Evolutionary conservation across 2,797 vertebrate genomes (phyloP), one percentile per base, ranked within the genome.

Genomic region (Triplophysa yarkandensis): DNA sequence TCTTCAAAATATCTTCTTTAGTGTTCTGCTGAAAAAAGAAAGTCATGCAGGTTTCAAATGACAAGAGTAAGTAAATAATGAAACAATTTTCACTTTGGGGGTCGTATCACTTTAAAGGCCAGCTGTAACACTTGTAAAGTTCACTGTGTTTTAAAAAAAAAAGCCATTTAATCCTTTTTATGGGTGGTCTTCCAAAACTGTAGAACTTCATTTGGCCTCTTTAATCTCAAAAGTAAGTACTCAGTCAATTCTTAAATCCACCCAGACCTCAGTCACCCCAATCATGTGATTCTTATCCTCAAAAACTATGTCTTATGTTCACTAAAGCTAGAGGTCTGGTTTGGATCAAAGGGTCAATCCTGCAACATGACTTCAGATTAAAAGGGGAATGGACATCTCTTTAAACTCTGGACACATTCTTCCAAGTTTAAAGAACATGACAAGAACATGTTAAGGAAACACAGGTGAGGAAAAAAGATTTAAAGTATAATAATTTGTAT

Each of bases 311-410:
- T 43, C 8, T 65, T 34, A n/a, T 19, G 7, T n/a, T 66, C 28
- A 2, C 16, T 44, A 54, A 71, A 74, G 28, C 62, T 36, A 66
- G 62, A n/a, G 41, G 61, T 60, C 28, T 58, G 21, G 6, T 44
- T 68, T 50, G 54, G 64, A 75, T 75, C 72, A 75, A 60, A 68
- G 43, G 16, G 60, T 67, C 41, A 60, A 68, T 39, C 50, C 72
- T 68, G 43, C 50, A 60, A 67, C 21, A 67, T 32, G 6, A 68
- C 44, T 8, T 34, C 21, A 50, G 72, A 75, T 75, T 75, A 67
- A 75, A 75, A 68, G 52, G 39, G 36, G 36, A 39, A 10, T 21
- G 36, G 30, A 61, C 32, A 2, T 74, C 50, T 27, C 62, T 65
- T 71, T 55, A 4, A 77, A 77, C 63, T 68, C 17, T 10, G 6